Evolutionary conservation across 2,797 vertebrate species (phyloP).

Genomic region (Lepus townsendii): DNA sequence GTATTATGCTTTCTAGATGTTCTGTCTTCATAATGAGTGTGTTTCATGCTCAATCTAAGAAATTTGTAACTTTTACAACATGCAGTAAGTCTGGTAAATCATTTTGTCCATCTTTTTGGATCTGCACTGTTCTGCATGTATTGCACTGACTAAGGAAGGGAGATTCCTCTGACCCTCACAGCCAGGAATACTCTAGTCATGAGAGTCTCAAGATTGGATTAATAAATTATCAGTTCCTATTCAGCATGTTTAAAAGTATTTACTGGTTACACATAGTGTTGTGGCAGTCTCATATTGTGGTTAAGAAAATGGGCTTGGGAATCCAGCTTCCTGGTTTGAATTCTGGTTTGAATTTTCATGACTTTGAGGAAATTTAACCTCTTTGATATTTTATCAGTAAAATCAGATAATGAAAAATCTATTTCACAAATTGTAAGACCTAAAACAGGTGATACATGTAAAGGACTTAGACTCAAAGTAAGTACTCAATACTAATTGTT

Average conservation of each 20-base stretch:
- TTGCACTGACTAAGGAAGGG: background rate
- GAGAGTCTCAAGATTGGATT: background rate
- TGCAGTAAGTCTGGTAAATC: background rate
- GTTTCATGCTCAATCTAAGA: background rate
- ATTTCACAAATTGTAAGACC: background rate
- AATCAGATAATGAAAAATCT: background rate
- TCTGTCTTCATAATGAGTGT: background rate
- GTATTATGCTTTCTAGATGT: background rate
- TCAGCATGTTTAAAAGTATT: background rate
- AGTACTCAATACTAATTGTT: background rate
- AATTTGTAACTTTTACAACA: background rate
- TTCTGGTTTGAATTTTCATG: background rate
- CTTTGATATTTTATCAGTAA: background rate
- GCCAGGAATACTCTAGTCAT: background rate
- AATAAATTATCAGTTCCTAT: background rate
- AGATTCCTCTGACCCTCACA: background rate
- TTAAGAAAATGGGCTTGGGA: background rate
- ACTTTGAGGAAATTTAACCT: background rate
- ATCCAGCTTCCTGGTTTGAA: background rate
- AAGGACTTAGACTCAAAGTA: constrained; percentile 5
- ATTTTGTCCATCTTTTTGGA: background rate
- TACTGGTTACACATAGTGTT: background rate
- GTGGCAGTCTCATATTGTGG: background rate
- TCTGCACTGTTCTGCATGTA: background rate
- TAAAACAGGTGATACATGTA: background rate